Base-by-base conservation (phyloP, 1,140 invertebrate species). In the Proctacanthus coquilletti region DNA sequence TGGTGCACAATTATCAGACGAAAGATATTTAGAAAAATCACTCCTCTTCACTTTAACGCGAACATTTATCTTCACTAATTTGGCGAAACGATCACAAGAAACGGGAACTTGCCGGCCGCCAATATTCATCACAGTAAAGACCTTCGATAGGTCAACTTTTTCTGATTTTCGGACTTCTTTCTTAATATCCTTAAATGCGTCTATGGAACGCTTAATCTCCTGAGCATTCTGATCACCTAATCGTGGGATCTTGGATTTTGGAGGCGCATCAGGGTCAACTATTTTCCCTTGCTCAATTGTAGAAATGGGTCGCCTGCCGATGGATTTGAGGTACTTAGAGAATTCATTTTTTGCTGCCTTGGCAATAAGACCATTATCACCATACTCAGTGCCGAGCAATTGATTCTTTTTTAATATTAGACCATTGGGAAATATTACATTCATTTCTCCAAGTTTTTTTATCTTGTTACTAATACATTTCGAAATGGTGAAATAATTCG, bases 341-440 rank as follows among this genome's bases (percentile, higher is more conserved):
- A 27, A 9, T 27, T 9, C 8, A 8, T 27, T 8, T n/a, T 27
- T 27, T n/a, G n/a, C 8, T 27, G 23, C 21, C n/a, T 36, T 36
- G 5, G 23, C 19, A 8, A 21, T 11, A 19, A 5, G 11, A 3
- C 23, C 37, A 3, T 21, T 29, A 18, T 23, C 27, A 9, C 45
- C 42, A 32, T 44, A 44, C 29, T 39, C 35, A 1, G 43, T 44
- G 13, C 39, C 18, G 10, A 18, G 17, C 11, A 41, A 29, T 40
- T 42, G 38, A 15, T 23, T 25, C 18, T 35, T 39, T 2, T 21
- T 34, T 10, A 44, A 11, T 13, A 41, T 27, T 14, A 44, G 32
- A 4, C 45, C 45, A 41, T 43, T 46, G 4, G 45, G 42, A 21
- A 46, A 44, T 20, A 42, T 33, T 9, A 44, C 1, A 9, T 32